Conservation (phyloP, 2,113 vertebrate species). For the Thamnaconus septentrionalis region DNA sequence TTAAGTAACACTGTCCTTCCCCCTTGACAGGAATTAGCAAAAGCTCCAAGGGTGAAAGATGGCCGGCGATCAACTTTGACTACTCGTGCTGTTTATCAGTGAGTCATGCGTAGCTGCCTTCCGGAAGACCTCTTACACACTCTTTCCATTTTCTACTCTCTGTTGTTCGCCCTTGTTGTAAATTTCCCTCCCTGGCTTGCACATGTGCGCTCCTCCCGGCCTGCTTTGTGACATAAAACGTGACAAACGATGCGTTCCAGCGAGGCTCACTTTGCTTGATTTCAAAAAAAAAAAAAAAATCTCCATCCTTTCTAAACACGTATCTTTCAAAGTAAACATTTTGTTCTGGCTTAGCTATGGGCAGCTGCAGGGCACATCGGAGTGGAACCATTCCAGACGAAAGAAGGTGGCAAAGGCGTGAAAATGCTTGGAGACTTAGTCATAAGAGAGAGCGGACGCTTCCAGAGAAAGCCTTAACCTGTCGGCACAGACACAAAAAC, state of each 20-base stretch:
- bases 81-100: conserved; percentile 21
- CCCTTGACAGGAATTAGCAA: background rate
- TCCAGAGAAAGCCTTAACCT: conserved; percentile 34
- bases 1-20: background rate
- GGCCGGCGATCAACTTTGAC: background rate
- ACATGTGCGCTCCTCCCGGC: background rate
- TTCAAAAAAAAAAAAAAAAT: conserved; percentile 32
- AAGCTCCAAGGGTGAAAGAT: background rate
- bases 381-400: conserved; percentile 10
- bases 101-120: conserved; percentile 27
- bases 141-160: conserved; percentile 27
- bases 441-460: conserved; percentile 6
- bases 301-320: background rate
- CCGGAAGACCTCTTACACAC: conserved; percentile 13
- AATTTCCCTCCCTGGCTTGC: background rate
- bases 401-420: conserved; percentile 11
- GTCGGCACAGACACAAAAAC: background rate
- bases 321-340: background rate
- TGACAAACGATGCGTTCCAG: conserved; percentile 16
- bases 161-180: background rate
- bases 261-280: conserved; percentile 1
- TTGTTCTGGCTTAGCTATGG: conserved; percentile 8
- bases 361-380: conserved; percentile 28
- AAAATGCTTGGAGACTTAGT: conserved; percentile 32
- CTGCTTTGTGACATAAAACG: conserved; percentile 21